A percentile compares a stretch with the other conserved stretches of the same genome.
Conservation (phyloP, 2,888 invertebrate species). For the Drosophila emarginata region DNA sequence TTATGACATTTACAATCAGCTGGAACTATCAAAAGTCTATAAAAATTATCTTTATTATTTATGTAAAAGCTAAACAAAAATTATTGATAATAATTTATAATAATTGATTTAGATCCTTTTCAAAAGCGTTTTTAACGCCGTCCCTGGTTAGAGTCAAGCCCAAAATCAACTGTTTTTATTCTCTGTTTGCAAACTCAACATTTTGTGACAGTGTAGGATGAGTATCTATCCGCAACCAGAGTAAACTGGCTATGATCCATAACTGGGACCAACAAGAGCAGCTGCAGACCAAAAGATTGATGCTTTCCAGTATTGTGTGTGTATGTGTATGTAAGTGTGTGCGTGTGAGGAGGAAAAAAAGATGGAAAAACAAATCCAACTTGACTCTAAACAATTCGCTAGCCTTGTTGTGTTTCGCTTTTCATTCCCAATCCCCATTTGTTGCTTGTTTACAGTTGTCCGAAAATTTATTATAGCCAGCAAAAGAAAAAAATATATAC, state of each 20-base stretch:
- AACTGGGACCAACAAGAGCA: conserved; percentile 24
- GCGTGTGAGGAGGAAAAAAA: neutral
- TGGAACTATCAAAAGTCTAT: neutral
- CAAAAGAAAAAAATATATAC: conserved; percentile 35
- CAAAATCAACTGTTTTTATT: conserved; percentile 3
- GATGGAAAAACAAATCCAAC: neutral
- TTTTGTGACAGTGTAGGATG: conserved; percentile 63
- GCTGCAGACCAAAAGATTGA: conserved; percentile 57
- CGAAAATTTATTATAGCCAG: conserved; percentile 62
- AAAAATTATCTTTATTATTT: neutral
- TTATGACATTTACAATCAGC: neutral
- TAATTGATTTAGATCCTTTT: neutral
- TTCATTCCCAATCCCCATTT: conserved; percentile 60
- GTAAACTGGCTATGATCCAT: conserved; percentile 7
- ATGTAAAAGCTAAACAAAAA: no score
- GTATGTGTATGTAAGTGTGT: conserved; percentile 28
- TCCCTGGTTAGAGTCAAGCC: neutral
- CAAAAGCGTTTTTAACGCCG: neutral
- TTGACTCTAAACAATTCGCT: conserved; percentile 12
- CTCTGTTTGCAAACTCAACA: conserved; percentile 51
- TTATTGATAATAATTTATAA: no score
- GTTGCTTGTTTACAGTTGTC: conserved; percentile 69
- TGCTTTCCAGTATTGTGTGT: conserved; percentile 49
- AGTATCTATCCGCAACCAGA: conserved; percentile 12
- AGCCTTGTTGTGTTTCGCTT: conserved; percentile 61